phyloP scores from a whole-genome alignment of 92 coral and sea anemone species.

The Parazoanthus atlanticus region DNA sequence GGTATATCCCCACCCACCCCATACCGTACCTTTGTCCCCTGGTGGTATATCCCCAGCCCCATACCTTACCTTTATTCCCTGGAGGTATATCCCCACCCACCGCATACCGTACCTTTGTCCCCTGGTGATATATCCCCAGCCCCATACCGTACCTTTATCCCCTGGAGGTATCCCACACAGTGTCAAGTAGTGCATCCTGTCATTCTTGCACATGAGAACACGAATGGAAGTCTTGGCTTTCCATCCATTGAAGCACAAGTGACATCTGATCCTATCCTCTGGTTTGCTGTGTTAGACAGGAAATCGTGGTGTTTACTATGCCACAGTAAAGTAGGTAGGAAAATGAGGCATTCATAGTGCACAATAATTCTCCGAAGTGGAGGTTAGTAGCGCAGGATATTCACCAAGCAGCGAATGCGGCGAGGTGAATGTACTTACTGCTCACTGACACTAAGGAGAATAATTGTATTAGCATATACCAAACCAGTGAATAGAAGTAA shows the following conservation, averaged over 20 bases:
- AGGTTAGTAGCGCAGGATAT: too few relatives aligned
- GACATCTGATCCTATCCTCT: conserved; percentile 60
- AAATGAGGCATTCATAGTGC: too few relatives aligned
- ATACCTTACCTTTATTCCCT: background rate
- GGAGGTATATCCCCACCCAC: conserved; percentile 51
- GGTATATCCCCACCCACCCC: background rate
- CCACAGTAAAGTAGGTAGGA: too few relatives aligned
- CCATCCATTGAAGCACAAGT: conserved; percentile 84
- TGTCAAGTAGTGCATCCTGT: conserved; percentile 69
- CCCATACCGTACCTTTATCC: background rate
- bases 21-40: background rate
- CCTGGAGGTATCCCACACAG: conserved; percentile 54
- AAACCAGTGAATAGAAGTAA: too few relatives aligned
- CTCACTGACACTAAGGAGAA: too few relatives aligned
- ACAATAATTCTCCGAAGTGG: too few relatives aligned
- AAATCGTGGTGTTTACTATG: background rate
- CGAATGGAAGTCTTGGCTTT: conserved; percentile 84
- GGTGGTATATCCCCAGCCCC: background rate
- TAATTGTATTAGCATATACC: too few relatives aligned
- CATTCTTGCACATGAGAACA: conserved; percentile 70
- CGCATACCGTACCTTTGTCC: conserved; percentile 26
- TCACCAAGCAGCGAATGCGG: too few relatives aligned
- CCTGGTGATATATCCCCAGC: background rate
- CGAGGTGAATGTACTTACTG: too few relatives aligned
- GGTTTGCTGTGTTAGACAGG: conserved; percentile 50